Percentiles rank a stretch among this genome's conserved stretches.
These are phyloP conservation scores for Apamea monoglypha DNA, from an alignment of 2,888 invertebrate species.

Conservation along the genomic window DNA sequence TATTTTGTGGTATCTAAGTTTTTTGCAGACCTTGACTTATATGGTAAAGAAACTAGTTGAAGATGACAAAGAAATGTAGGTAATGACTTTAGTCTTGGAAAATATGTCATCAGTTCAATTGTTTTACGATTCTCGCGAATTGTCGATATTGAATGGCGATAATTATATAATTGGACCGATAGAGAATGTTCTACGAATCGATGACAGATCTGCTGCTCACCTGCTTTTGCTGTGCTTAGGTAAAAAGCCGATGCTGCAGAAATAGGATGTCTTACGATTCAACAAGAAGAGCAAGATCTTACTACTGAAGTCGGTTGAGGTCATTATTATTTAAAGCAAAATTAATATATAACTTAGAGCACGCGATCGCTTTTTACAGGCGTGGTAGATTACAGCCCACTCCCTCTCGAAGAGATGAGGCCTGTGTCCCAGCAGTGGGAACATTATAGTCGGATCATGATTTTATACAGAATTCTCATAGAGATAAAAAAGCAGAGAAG, in stretches of 20 bases:
- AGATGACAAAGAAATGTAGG: constrained; percentile 36
- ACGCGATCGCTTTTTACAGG: neutral
- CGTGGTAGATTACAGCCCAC: neutral
- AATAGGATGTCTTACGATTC: neutral
- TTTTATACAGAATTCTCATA: neutral
- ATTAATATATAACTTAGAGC: neutral
- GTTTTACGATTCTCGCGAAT: constrained; percentile 48
- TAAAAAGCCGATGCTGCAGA: neutral
- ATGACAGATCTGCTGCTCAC: constrained; percentile 12
- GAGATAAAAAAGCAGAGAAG: too few relatives aligned
- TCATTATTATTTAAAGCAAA: neutral
- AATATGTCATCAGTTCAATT: constrained; percentile 48
- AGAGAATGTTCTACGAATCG: constrained; percentile 34
- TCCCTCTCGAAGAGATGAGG: neutral
- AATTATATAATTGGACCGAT: constrained; percentile 34
- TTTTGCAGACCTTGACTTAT: constrained; percentile 31
- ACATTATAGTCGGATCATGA: neutral
- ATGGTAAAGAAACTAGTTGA: constrained; percentile 45
- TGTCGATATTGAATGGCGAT: constrained; percentile 39
- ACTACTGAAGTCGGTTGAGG: neutral
- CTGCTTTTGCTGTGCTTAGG: constrained; percentile 12
- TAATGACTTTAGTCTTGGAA: constrained; percentile 33
- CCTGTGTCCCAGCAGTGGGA: neutral
- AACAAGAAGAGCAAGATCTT: neutral
- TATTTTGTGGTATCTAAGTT: constrained; percentile 12